Evolutionary conservation across 2,888 invertebrate genomes (phyloP).

Genomic region (Dynastes grantii): DNA sequence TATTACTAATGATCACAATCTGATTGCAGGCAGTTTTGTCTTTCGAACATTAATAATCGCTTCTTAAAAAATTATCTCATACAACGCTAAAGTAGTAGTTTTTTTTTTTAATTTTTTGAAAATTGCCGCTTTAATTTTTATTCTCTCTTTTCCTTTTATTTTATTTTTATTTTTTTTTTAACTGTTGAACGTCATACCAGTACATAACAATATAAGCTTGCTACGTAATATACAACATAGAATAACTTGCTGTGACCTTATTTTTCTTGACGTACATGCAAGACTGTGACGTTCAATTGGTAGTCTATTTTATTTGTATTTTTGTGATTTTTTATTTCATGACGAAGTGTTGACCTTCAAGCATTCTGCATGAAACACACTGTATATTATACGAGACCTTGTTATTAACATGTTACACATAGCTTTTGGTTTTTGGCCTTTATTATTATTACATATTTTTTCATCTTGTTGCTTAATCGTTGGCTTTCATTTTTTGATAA

Average conservation of each 20-base stretch:
- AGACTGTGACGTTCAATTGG: constrained; percentile 41
- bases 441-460: constrained; percentile 40
- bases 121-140: constrained; percentile 49
- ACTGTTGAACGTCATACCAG: constrained; percentile 50
- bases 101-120: constrained; percentile 43
- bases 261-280: constrained; percentile 4
- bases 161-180: constrained; percentile 14
- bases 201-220: constrained; percentile 38
- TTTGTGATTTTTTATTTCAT: constrained; percentile 43
- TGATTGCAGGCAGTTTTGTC: constrained; percentile 63
- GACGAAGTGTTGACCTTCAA: constrained; percentile 66
- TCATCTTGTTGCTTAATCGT: constrained; percentile 51
- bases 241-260: not conserved
- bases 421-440: constrained; percentile 64
- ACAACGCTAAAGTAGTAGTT: constrained; percentile 52
- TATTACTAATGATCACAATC: constrained; percentile 65
- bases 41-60: constrained; percentile 56
- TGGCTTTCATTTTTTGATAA: constrained; percentile 39
- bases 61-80: constrained; percentile 54
- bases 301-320: constrained; percentile 39
- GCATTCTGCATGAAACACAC: constrained; percentile 70
- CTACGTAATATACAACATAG: not conserved
- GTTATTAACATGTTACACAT: constrained; percentile 59
- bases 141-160: constrained; percentile 25
- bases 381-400: constrained; percentile 60